Percentiles rank a stretch among this genome's conserved stretches.
Conservation (phyloP, 2,113 vertebrate genomes). For the Eublepharis macularius region DNA sequence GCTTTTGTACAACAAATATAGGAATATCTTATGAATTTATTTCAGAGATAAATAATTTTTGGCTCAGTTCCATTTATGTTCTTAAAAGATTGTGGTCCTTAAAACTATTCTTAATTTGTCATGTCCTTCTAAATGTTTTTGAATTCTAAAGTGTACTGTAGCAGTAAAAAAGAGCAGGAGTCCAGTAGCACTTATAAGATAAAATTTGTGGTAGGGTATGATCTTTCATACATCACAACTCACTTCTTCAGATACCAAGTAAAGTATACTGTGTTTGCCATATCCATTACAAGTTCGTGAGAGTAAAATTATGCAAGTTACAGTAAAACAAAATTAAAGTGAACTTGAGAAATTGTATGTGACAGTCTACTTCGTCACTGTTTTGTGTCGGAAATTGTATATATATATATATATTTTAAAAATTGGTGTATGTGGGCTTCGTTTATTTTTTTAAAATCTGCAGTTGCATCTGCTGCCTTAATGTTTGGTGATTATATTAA, state of each 20-base stretch:
- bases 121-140: background rate
- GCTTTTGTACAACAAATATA: background rate
- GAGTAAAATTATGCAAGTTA: background rate
- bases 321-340: background rate
- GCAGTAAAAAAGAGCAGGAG: too few relatives aligned
- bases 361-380: too few relatives aligned
- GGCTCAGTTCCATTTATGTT: background rate
- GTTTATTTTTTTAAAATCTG: too few relatives aligned
- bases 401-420: too few relatives aligned
- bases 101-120: background rate
- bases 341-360: background rate
- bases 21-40: background rate
- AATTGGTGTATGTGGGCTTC: too few relatives aligned
- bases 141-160: background rate
- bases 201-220: too few relatives aligned
- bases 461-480: background rate
- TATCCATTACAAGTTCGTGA: background rate
- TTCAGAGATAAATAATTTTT: too few relatives aligned
- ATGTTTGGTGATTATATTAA: background rate
- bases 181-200: too few relatives aligned
- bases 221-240: too few relatives aligned
- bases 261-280: background rate
- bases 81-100: background rate
- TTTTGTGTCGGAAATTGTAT: too few relatives aligned
- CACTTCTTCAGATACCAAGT: too few relatives aligned